Conservation (phyloP, 2,797 vertebrate species). For the Macropus fuliginosus region DNA sequence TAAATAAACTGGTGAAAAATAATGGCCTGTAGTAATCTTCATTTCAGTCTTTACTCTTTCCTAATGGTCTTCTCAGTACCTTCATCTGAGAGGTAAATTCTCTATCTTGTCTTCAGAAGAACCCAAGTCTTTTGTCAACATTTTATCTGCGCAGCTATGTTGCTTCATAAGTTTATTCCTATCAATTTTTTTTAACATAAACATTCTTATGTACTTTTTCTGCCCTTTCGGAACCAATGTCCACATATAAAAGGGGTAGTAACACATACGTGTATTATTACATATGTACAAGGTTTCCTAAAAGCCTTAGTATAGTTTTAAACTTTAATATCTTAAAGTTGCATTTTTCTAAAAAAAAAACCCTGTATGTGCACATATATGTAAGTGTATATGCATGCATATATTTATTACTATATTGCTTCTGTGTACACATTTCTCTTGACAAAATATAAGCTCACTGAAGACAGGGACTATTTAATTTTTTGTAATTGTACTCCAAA, state of each 20-base stretch:
- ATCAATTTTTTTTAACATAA: neutral
- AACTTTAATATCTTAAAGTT: neutral
- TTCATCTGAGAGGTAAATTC: neutral
- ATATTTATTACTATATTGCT: neutral
- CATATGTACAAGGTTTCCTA: neutral
- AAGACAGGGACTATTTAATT: neutral
- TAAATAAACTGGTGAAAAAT: neutral
- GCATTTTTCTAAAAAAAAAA: neutral
- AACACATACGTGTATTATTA: neutral
- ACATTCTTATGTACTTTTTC: neutral
- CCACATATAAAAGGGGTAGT: neutral
- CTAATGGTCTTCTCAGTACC: neutral
- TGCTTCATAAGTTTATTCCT: neutral
- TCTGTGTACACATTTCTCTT: neutral
- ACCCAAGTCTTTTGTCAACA: neutral
- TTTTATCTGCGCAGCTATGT: neutral
- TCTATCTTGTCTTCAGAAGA: neutral
- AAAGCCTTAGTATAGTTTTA: neutral
- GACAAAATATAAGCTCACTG: neutral
- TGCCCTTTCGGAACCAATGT: neutral
- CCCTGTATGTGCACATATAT: neutral
- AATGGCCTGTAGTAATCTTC: neutral
- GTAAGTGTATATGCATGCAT: neutral
- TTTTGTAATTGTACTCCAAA: neutral
- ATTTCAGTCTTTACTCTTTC: neutral